Evolutionary conservation across 2,113 vertebrate genomes (phyloP).

Genomic region (Scopus umbretta): DNA sequence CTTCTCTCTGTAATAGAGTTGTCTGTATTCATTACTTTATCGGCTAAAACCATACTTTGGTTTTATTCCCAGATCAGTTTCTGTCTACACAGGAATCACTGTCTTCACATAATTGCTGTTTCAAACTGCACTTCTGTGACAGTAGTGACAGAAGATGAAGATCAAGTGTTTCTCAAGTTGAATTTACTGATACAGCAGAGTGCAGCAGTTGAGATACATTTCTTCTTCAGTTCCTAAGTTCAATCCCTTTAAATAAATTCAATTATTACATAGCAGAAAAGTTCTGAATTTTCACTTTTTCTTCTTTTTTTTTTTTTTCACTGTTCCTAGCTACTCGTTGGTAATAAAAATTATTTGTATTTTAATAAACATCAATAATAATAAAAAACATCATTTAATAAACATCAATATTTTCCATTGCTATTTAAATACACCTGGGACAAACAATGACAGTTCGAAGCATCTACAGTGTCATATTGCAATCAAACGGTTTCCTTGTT

Average conservation of each 20-base stretch:
- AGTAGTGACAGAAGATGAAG: background rate
- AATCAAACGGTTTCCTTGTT: background rate
- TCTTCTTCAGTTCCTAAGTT: background rate
- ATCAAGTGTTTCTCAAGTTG: background rate
- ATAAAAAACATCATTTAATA: too few relatives aligned
- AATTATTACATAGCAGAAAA: background rate
- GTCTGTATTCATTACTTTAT: background rate
- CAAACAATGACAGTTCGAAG: background rate
- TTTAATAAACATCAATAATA: background rate
- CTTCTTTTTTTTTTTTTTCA: background rate
- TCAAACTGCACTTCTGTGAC: background rate
- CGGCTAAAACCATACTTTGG: background rate
- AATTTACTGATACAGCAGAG: background rate
- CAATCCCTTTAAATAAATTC: background rate
- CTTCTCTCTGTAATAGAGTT: background rate
- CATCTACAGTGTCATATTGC: background rate
- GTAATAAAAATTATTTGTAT: background rate
- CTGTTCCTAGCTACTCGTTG: background rate
- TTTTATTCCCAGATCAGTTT: background rate
- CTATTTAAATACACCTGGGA: background rate
- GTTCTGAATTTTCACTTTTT: background rate
- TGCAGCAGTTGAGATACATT: background rate
- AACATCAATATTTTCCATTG: background rate
- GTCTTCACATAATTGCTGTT: background rate
- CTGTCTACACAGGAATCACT: background rate